Evolutionary conservation across 2,888 invertebrate genomes (phyloP), one percentile per base, ranked within the genome.

Genomic region (Brachylomia viminalis): DNA sequence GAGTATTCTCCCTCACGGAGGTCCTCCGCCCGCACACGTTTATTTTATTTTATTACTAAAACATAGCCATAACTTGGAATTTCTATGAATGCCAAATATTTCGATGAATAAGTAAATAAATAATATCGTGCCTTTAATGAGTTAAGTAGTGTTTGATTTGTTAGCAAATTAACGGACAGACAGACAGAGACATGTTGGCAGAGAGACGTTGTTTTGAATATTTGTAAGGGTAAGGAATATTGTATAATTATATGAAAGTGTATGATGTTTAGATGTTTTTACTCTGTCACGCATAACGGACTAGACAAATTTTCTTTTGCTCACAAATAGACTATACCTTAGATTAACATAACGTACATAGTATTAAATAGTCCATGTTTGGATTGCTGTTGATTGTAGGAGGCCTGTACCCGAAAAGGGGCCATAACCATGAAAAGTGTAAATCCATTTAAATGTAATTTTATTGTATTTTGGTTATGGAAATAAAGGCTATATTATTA

Each of bases 11-110:
- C n/a, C n/a, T n/a, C n/a, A n/a, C n/a, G n/a, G n/a, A n/a, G n/a
- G n/a, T 38, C 0, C 38, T 7, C 38, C 38, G 4, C 5, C 38
- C 38, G 5, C 38, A 38, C 38, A 38, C 38, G 38, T 38, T 38
- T 38, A 6, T 38, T 38, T 38, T 38, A 5, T 38, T 38, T 38
- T 38, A 38, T 38, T 42, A 42, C 61, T 61, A 33, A 47, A 30
- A 23, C 5, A 45, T 69, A 17, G 15, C 23, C 23, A 69, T 30
- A 56, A n/a, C n/a, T n/a, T n/a, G n/a, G 6, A 47, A 15, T 6
- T 38, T 20, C n/a, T 38, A 71, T 49, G n/a, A 65, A 65, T 64
- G n/a, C 11, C 65, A 64, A 71, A 47, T 47, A 20, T 65, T 38
- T 52, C 17, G 23, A 49, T 38, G n/a, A 23, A 49, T 47, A 66